These are phyloP conservation scores for Bos taurus DNA, from an alignment of 2,113 vertebrate species.

Conservation along the genomic window ARS-UCD2.0 NC_037342.1:28387501-28388000, in stretches of 20 bases:
- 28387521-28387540: not conserved
- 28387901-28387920: not conserved
- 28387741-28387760: not conserved
- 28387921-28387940: not conserved
- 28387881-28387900: not conserved
- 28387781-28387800: not conserved
- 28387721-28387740: not conserved
- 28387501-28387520: not conserved
- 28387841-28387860: not conserved
- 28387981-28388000: not conserved
- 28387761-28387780: not conserved
- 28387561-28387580: not conserved
- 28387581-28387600: not conserved
- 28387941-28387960: too few relatives aligned
- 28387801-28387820: not conserved
- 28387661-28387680: not conserved
- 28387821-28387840: not conserved
- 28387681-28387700: not conserved
- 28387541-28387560: not conserved
- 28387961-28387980: rapidly evolving
- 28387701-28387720: not conserved
- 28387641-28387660: not conserved
- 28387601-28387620: not conserved
- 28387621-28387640: not conserved
- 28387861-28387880: not conserved